phyloP scores from a whole-genome alignment of 1,140 invertebrate genomes.

The Oedothorax gibbosus region DNA sequence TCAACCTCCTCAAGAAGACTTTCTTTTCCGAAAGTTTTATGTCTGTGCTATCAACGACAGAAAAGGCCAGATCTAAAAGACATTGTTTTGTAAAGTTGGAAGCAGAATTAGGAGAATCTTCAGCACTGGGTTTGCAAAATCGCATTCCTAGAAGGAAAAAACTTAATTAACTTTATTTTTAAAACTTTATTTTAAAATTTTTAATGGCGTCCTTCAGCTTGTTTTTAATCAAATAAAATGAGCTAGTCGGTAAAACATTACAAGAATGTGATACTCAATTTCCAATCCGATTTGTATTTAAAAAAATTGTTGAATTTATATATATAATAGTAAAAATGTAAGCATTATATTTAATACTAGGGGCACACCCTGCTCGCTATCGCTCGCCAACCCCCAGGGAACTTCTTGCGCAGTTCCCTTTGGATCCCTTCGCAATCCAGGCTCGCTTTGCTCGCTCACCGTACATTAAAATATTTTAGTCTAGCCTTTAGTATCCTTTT shows the following conservation, averaged over 20 bases:
- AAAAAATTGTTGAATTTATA: no score
- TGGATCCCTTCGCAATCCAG: no score
- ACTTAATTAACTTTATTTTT: no score
- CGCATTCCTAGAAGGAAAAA: conserved; percentile 25
- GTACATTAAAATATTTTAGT: no score
- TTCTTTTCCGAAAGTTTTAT: conserved; percentile 53
- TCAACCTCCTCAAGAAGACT: conserved; percentile 32
- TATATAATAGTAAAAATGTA: no score
- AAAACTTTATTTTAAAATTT: no score
- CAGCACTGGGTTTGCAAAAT: conserved; percentile 6
- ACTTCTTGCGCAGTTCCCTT: no score
- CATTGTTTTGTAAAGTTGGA: conserved; percentile 15
- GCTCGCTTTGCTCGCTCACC: no score
- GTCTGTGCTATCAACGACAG: conserved; percentile 40
- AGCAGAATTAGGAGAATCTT: conserved; percentile 2
- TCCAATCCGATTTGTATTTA: background rate
- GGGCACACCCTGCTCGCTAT: no score
- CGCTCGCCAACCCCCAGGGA: no score
- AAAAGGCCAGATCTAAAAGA: conserved; percentile 21
- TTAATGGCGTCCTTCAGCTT: background rate
- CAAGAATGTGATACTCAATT: background rate
- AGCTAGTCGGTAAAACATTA: background rate
- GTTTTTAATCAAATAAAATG: background rate
- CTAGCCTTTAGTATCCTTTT: no score
- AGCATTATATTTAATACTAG: no score